A percentile compares a stretch with the other conserved stretches of the same genome.
These are phyloP conservation scores for Stigmatopora nigra DNA, from an alignment of 2,113 vertebrate species.

Conservation along the genomic window DNA sequence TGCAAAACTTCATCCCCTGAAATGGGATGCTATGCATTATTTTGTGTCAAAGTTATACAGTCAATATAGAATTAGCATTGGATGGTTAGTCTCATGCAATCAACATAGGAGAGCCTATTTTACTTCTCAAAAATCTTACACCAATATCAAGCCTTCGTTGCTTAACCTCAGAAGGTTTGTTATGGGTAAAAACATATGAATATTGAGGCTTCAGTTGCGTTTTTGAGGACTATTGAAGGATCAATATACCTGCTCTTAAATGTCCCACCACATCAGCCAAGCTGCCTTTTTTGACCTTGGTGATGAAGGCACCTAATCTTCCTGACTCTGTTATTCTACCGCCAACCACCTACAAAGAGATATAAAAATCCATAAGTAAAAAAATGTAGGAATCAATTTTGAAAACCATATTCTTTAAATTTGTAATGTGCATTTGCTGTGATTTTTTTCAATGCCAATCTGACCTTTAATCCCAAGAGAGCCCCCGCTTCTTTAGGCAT, in stretches of 20 bases:
- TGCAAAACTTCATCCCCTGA: conserved; percentile 97
- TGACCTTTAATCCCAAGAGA: conserved; percentile 90
- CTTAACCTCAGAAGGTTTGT: too few relatives aligned
- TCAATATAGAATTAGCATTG: not conserved
- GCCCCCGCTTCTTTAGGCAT: conserved; percentile 98
- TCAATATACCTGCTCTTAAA: conserved; percentile 84
- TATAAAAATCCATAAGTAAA: conserved; percentile 34
- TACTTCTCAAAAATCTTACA: too few relatives aligned
- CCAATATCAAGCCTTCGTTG: too few relatives aligned
- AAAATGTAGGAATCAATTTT: not conserved
- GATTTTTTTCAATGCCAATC: conserved; percentile 1
- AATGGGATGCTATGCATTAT: conserved; percentile 12
- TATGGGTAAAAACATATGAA: not conserved
- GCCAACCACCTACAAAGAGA: conserved; percentile 81
- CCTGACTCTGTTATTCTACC: conserved; percentile 95
- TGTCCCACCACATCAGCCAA: conserved; percentile 96
- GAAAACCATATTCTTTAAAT: not conserved
- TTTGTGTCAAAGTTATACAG: not conserved
- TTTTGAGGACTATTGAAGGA: not conserved
- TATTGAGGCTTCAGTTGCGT: not conserved
- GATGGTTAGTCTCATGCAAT: not conserved
- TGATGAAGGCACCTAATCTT: conserved; percentile 98
- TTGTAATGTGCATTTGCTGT: not conserved
- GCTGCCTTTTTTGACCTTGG: conserved; percentile 99
- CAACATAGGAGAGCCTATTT: too few relatives aligned